Percentiles rank a stretch among this genome's conserved stretches.
Conservation (phyloP, 2,888 invertebrate species). For the Saturnia pavonia region DNA sequence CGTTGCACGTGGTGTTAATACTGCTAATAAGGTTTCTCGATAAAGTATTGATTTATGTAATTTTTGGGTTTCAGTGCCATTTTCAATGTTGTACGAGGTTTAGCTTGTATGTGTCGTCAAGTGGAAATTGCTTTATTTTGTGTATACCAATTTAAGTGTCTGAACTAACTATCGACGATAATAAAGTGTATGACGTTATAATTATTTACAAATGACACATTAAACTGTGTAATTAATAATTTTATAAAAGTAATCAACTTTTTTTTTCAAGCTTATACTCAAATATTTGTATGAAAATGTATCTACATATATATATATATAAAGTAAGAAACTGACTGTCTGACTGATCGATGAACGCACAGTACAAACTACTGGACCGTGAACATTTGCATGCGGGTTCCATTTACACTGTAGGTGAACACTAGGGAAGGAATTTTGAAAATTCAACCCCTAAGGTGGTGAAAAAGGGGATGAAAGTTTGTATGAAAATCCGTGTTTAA, state of each 20-base stretch:
- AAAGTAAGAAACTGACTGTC: no score
- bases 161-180: slow-evolving; percentile 17
- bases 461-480: no score
- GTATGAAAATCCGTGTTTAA: no score
- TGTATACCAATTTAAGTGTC: slow-evolving; percentile 25
- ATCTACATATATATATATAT: no score
- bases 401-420: no score
- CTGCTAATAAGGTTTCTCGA: slow-evolving; percentile 40
- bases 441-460: no score
- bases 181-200: not conserved
- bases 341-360: no score
- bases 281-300: not conserved
- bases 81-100: slow-evolving; percentile 54
- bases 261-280: not conserved
- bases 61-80: slow-evolving; percentile 67
- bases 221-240: slow-evolving; percentile 21
- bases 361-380: no score
- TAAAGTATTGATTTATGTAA: slow-evolving; percentile 33
- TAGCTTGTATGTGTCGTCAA: slow-evolving; percentile 29
- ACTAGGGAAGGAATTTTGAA: no score
- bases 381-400: no score
- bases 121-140: slow-evolving; percentile 27
- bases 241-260: not conserved
- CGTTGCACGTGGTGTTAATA: slow-evolving; percentile 31
- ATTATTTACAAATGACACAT: slow-evolving; percentile 17